Percentiles rank a stretch among this genome's conserved stretches.
Conservation (phyloP, 2,797 vertebrate genomes). For the Lacerta viridis region DNA sequence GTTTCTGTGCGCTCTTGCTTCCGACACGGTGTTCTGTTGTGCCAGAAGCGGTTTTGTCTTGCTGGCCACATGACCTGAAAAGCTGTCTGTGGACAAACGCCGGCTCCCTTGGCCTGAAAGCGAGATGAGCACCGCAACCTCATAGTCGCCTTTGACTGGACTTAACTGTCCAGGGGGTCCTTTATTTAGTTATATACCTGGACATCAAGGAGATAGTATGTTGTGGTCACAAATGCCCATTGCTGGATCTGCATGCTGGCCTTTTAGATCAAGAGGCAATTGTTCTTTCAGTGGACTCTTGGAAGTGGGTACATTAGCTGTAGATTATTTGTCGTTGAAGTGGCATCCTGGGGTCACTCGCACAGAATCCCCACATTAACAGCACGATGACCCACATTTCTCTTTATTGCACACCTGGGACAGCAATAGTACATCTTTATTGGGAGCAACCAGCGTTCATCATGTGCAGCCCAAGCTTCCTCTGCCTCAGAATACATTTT, state of each 20-base stretch:
- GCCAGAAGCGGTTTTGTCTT: too few relatives aligned
- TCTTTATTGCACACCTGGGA: background rate
- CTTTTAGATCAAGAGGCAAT: background rate
- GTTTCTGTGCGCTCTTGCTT: too few relatives aligned
- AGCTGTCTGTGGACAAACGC: too few relatives aligned
- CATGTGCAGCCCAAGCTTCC: too few relatives aligned
- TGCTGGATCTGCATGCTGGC: background rate
- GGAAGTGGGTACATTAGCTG: background rate
- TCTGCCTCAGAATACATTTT: background rate
- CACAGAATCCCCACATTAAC: background rate
- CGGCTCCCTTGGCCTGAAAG: too few relatives aligned
- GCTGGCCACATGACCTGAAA: too few relatives aligned
- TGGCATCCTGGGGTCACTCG: background rate
- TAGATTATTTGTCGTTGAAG: background rate
- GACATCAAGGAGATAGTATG: background rate
- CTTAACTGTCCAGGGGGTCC: too few relatives aligned
- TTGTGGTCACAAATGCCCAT: background rate
- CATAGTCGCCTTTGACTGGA: too few relatives aligned
- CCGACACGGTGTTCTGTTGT: too few relatives aligned
- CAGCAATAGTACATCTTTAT: background rate
- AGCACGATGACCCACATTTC: background rate
- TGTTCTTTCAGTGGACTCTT: background rate
- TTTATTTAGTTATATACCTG: background rate
- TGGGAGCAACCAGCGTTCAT: background rate
- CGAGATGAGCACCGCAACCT: too few relatives aligned